Percentiles rank a stretch among this genome's conserved stretches.
Conservation (phyloP, 2,888 invertebrate genomes). For the Scaptomyza cyrtandrae region DNA sequence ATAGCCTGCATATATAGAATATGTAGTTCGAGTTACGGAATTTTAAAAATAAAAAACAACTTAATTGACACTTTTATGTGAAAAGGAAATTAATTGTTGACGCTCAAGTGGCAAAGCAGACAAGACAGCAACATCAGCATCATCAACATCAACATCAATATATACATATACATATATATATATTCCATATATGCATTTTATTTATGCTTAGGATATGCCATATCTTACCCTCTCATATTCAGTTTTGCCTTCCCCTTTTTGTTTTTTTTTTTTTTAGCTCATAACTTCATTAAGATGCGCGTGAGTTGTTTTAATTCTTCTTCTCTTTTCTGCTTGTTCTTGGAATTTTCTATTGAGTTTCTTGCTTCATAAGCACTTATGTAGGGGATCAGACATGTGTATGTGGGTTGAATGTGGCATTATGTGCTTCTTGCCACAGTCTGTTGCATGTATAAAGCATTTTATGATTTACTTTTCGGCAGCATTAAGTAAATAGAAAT, state of each 20-base stretch:
- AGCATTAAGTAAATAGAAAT: constrained; percentile 21
- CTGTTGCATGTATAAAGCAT: constrained; percentile 31
- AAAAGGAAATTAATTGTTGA: constrained; percentile 63
- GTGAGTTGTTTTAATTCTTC: constrained; percentile 8
- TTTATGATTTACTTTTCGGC: constrained; percentile 42
- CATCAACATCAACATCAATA: not conserved
- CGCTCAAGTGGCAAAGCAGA: constrained; percentile 64
- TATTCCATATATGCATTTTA: constrained; percentile 14
- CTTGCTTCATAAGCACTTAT: constrained; percentile 1
- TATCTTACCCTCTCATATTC: constrained; percentile 8
- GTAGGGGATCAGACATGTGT: constrained; percentile 29
- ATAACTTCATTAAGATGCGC: constrained; percentile 64
- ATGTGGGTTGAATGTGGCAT: not conserved
- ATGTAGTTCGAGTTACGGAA: constrained; percentile 27
- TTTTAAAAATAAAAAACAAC: constrained; percentile 65
- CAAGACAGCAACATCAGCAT: constrained; percentile 4
- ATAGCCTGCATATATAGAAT: not conserved
- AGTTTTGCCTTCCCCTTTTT: constrained; percentile 1
- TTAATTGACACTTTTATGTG: constrained; percentile 66
- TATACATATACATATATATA: not conserved
- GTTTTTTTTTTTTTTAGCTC: constrained; percentile 12
- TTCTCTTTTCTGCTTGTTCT: constrained; percentile 26
- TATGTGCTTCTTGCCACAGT: not conserved
- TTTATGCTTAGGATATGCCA: constrained; percentile 12
- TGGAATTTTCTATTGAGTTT: not conserved